phyloP scores from a whole-genome alignment of 2,888 invertebrate genomes.

The Notodonta ziczac region DNA sequence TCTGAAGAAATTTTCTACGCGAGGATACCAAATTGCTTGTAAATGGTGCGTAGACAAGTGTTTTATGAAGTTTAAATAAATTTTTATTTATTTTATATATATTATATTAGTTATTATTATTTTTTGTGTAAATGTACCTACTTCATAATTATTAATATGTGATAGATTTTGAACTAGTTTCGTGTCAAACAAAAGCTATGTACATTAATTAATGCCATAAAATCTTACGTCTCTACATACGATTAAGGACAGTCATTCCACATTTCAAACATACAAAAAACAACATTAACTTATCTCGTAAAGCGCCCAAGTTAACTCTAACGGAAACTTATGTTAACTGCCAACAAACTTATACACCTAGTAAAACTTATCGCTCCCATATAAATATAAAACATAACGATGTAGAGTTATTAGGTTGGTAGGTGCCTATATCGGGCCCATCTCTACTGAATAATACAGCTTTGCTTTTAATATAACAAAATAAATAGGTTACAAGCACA shows the following conservation, averaged over 20 bases:
- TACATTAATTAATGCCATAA: neutral
- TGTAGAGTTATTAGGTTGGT: slow-evolving; percentile 1
- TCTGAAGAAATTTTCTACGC: too few species aligned
- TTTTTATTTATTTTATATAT: too few species aligned
- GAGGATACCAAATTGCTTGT: too few species aligned
- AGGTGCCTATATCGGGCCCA: slow-evolving; percentile 13
- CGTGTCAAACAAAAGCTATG: too few species aligned
- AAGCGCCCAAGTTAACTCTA: slow-evolving; percentile 26
- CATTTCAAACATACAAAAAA: slow-evolving; percentile 15
- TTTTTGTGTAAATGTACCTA: too few species aligned
- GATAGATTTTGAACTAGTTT: too few species aligned
- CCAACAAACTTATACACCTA: slow-evolving; percentile 13
- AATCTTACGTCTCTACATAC: neutral
- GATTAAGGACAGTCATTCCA: neutral
- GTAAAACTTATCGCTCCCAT: slow-evolving; percentile 8
- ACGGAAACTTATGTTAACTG: slow-evolving; percentile 17
- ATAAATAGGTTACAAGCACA: slow-evolving; percentile 20
- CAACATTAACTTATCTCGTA: slow-evolving; percentile 24
- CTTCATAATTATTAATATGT: too few species aligned
- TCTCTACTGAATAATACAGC: slow-evolving; percentile 19
- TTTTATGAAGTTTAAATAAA: too few species aligned
- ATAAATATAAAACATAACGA: slow-evolving; percentile 13
- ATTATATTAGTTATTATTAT: too few species aligned
- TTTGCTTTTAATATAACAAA: slow-evolving; percentile 27
- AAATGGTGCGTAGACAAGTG: too few species aligned